Base-by-base conservation (phyloP, 2,113 vertebrate genomes). In the Triplophysa rosa region DNA sequence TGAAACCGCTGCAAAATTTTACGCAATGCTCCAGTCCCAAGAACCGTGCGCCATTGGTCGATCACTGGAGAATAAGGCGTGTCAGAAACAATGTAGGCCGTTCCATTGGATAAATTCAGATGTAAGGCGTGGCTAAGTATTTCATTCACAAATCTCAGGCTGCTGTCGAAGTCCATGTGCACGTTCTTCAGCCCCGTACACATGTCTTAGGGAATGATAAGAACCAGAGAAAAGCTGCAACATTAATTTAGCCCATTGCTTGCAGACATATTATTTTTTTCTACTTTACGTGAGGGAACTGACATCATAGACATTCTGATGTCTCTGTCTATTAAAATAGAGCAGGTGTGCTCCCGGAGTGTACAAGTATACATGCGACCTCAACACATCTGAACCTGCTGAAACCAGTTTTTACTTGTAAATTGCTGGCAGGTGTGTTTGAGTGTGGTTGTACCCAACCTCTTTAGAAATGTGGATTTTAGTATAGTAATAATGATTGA, bases 91-190 rank as follows among this genome's bases (percentile, higher is more conserved):
- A 0, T 37, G 7, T 23, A 6, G 12, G 2, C 2, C 42, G 40
- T 6, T 42, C 67, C 0, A 91, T 90, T 90, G 88, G 90, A 12
- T 23, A 56, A 4, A 8, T 75, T 19, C 2, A 19, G 0, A 2
- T 3, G 21, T 63, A 40, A 76, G 91, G 88, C 76, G 89, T 47
- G 73, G 59, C 10, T 83, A 0, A 13, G 19, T 5, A 67, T 82
- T 91, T 90, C 91, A 93, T 93, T 93, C 92, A 93, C 85, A 93
- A 93, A 92, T 90, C 85, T 54, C 37, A 63, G 67, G 78, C 71
- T 83, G 78, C 77, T 0, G 73, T 78, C 67, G 66, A 17, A 40
- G 64, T 67, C 59, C 77, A 69, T 83, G 83, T 84, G 81, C 68
- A 12, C 3, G 75, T 64, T 71, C 49, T 29, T 52, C 45, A 49